Evolutionary conservation across 2,888 invertebrate species (phyloP), one percentile per base, ranked within the genome.

Genomic region (Hecatera dysodea): DNA sequence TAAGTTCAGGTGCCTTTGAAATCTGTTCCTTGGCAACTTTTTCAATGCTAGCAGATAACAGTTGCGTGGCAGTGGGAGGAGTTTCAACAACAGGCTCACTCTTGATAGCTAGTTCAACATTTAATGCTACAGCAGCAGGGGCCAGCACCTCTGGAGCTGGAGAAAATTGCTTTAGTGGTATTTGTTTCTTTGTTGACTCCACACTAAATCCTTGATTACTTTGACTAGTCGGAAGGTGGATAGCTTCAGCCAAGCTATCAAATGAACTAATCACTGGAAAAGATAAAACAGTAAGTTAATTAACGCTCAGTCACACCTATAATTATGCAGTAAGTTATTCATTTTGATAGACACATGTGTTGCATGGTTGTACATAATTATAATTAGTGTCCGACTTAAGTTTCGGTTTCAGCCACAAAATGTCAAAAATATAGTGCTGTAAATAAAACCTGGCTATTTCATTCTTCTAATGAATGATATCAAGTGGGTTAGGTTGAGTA

Each of bases 181-280:
- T 63, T 84, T 83, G 85, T 78, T 84, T 87, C 79, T 88, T 89
- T 67, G 83, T 75, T 80, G 87, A 72, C 83, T 93, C 93, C 84
- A 86, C 83, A 87, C 80, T 84, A 84, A 83, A 78, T 82, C 80
- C 81, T 89, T 92, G 89, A 90, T 86, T 91, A 83, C 77, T 91
- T 90, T 93, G 95, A 94, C 93, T 95, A 94, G 94, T 94, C 92
- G 91, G 88, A 88, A 84, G 86, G 83, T 90, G 93, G 88, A 92
- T 94, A 90, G 89, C 89, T 90, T 94, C 92, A 86, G 88, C 85
- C 87, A 91, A 90, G 90, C 88, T 93, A 92, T 94, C 93, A 94
- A 92, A 90, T 90, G 93, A 91, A 94, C 90, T 93, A 92, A 93
- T 93, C 90, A 86, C 95, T 94, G 94, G 62, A 94, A 94, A 80